Evolutionary conservation across 2,888 invertebrate species (phyloP).

Genomic region (Tuberolachnus salignus): DNA sequence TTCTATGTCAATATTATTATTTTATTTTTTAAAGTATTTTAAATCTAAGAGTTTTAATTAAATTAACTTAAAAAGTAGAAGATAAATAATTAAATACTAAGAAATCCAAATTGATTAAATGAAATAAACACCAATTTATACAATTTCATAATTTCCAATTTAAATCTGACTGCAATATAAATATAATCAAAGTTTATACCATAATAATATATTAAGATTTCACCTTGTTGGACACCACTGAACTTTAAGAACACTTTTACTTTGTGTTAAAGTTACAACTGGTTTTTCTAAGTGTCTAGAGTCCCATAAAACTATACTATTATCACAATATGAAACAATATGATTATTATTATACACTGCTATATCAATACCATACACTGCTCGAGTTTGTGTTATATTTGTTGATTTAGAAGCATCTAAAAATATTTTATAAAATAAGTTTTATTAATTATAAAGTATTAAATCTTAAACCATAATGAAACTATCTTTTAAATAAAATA

Average conservation of each 20-base stretch:
- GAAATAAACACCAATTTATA: no score
- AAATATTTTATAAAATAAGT: constrained; percentile 66
- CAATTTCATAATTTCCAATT: no score
- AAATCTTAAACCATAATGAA: constrained; percentile 8
- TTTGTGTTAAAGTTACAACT: constrained; percentile 73
- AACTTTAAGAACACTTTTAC: constrained; percentile 75
- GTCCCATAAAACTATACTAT: constrained; percentile 86
- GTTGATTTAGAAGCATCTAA: constrained; percentile 76
- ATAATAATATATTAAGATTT: constrained; percentile 55
- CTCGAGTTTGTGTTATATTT: constrained; percentile 75
- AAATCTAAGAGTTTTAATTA: no score
- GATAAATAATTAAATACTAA: no score
- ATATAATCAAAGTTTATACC: not conserved
- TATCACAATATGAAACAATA: constrained; percentile 83
- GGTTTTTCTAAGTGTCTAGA: constrained; percentile 84
- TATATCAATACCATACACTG: constrained; percentile 81
- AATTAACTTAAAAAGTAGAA: no score
- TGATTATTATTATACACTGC: constrained; percentile 80
- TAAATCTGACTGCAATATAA: no score
- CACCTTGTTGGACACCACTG: constrained; percentile 89
- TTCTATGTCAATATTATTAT: no score
- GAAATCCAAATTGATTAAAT: no score
- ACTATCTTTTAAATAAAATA: constrained; percentile 58
- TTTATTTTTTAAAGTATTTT: no score
- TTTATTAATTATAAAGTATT: constrained; percentile 10